Evolutionary conservation across 2,113 vertebrate genomes (phyloP).

Genomic region (Erpornis zantholeuca): DNA sequence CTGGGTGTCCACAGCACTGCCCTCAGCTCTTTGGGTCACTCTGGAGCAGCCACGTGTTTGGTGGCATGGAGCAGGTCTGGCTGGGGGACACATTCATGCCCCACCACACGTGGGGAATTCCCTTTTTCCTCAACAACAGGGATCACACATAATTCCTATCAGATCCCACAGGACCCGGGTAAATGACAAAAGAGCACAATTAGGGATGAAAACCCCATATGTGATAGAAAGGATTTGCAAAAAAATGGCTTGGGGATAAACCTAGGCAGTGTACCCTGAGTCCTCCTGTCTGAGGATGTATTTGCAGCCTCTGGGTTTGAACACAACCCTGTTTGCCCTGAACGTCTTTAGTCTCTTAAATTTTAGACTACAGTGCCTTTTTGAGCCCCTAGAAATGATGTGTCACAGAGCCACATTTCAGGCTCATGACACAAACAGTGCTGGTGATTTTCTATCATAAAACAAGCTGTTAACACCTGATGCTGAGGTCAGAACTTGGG

Average conservation of each 20-base stretch:
- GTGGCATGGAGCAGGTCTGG: fast-evolving
- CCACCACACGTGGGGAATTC: fast-evolving
- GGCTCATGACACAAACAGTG: fast-evolving
- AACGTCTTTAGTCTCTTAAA: background rate
- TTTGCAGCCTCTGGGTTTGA: background rate
- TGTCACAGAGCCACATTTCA: background rate
- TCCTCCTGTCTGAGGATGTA: too few species aligned
- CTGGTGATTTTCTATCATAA: background rate
- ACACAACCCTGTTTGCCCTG: background rate
- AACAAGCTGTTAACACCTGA: background rate
- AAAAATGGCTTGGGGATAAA: background rate
- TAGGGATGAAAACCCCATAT: fast-evolving
- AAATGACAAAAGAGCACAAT: background rate
- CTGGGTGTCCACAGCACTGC: background rate
- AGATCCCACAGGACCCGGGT: background rate
- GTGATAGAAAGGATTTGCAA: background rate
- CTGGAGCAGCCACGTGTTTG: fast-evolving
- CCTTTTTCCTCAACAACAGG: background rate
- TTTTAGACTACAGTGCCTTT: background rate
- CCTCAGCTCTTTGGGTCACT: background rate
- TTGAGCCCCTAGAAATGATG: background rate
- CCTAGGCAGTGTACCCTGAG: background rate
- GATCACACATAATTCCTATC: background rate
- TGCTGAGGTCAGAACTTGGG: background rate
- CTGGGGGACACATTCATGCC: background rate